A percentile compares a stretch with the other conserved stretches of the same genome.
Conservation (phyloP, 2,888 invertebrate genomes). For the Lapara coniferarum region DNA sequence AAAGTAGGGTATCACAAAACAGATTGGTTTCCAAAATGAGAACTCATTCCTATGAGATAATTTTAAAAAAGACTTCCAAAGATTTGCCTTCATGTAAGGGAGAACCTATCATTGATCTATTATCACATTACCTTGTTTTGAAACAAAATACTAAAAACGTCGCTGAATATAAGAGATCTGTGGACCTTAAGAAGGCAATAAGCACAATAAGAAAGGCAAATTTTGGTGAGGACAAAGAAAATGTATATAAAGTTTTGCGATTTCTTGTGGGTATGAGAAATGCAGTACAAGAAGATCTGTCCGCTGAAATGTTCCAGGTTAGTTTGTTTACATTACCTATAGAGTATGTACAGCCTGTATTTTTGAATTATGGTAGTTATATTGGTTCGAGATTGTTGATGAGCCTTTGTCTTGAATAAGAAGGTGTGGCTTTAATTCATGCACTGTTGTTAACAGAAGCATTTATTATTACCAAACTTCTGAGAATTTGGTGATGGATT, state of each 20-base stretch:
- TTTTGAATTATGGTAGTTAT: background rate
- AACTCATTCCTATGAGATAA: conserved; percentile 70
- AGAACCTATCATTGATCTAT: conserved; percentile 66
- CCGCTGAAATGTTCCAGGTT: conserved; percentile 69
- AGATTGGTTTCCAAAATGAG: conserved; percentile 64
- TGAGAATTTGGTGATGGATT: background rate
- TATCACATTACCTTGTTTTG: conserved; percentile 64
- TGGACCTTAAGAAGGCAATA: conserved; percentile 65
- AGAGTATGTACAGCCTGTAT: background rate
- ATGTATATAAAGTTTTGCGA: conserved; percentile 57
- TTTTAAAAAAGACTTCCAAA: conserved; percentile 64
- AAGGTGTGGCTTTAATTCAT: conserved; percentile 9
- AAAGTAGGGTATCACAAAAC: conserved; percentile 61
- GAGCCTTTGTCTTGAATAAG: conserved; percentile 2
- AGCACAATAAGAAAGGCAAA: conserved; percentile 54
- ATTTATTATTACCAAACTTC: background rate
- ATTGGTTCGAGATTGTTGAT: background rate
- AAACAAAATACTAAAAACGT: conserved; percentile 68
- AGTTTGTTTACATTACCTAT: conserved; percentile 28
- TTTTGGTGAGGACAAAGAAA: conserved; percentile 57
- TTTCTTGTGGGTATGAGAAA: conserved; percentile 63
- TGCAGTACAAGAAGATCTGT: conserved; percentile 60
- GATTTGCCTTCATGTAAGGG: conserved; percentile 48
- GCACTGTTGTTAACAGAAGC: background rate
- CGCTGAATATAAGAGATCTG: conserved; percentile 63